Conservation (phyloP, 2,888 invertebrate species). For the Smittia aterrima region DNA sequence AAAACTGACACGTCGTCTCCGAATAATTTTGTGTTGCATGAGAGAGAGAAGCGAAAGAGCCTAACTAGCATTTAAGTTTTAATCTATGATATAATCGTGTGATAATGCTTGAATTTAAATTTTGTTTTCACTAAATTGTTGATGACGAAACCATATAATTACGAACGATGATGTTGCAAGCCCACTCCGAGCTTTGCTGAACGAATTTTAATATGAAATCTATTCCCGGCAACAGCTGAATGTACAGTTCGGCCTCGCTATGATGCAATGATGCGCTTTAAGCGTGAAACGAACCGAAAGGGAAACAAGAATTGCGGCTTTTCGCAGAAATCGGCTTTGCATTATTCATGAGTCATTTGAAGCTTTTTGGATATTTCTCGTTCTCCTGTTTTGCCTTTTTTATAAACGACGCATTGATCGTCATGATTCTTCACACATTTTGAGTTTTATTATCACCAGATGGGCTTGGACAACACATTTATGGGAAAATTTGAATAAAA, state of each 20-base stretch:
- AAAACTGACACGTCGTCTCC: neutral
- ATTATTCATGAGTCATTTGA: constrained; percentile 8
- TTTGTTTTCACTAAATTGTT: neutral
- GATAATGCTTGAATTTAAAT: neutral
- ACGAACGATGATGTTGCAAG: neutral
- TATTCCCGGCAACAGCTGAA: neutral
- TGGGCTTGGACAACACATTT: neutral
- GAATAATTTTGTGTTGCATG: neutral
- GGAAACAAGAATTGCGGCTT: neutral
- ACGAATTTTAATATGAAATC: neutral
- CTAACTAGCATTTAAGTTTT: neutral
- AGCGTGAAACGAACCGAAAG: too few species aligned
- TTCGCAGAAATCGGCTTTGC: neutral
- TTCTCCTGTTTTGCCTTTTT: neutral
- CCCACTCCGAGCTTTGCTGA: neutral
- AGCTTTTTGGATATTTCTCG: neutral
- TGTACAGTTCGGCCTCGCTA: too few species aligned
- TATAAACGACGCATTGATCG: neutral
- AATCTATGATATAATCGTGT: constrained; percentile 7
- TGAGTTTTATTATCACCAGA: neutral
- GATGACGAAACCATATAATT: neutral
- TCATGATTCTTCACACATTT: constrained; percentile 16
- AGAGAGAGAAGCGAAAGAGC: neutral
- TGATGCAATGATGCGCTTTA: too few species aligned
- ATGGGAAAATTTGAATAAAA: neutral